Evolutionary conservation across 2,113 vertebrate genomes (phyloP), one percentile per base, ranked within the genome.

Genomic region (Apaloderma vittatum): DNA sequence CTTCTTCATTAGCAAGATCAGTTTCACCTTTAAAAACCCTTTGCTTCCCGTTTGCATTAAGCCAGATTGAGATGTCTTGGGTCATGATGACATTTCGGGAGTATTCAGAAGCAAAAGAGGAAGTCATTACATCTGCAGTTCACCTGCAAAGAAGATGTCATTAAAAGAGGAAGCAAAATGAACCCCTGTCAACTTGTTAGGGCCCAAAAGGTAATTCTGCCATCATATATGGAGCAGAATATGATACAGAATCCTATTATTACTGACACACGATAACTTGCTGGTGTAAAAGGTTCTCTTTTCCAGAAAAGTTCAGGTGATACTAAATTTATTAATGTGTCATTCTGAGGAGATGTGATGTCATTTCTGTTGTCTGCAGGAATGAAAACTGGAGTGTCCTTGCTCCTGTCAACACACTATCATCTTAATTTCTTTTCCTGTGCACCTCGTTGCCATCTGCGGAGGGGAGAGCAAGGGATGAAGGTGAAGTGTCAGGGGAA

Each of bases 261-360:
- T 99, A 98, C 98, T 98, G 98, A 99, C 99, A 99, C 89, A 66
- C 90, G 97, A 96, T 98, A 98, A 97, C 98, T 98, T 98, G 96
- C 97, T 97, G 67, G 92, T 98, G 98, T 98, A 99, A 99, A 99
- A 99, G 98, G 98, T 98, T 98, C 90, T 94, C 92, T 95, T 97
- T 97, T 88, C 97, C 97, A 98, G 98, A 98, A 98, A 99, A 99
- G 98, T 99, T 99, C 98, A 99, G 99, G 98, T 99, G 99, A 98
- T 99, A 98, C 98, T 98, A 98, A 98, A 99, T 99, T 99, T 99
- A 99, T 99, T 99, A 99, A 98, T 97, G 98, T 98, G 98, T 98
- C 98, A 99, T 97, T 98, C 97, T 98, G 98, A 98, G 97, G 96
- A 95, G 98, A 98, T 49, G 97, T 98, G 98, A 99, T 98, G 98